A percentile compares a stretch with the other conserved stretches of the same genome.
Evolutionary conservation across 2,888 invertebrate species (phyloP).

Genomic region (Polydesmus complanatus): DNA sequence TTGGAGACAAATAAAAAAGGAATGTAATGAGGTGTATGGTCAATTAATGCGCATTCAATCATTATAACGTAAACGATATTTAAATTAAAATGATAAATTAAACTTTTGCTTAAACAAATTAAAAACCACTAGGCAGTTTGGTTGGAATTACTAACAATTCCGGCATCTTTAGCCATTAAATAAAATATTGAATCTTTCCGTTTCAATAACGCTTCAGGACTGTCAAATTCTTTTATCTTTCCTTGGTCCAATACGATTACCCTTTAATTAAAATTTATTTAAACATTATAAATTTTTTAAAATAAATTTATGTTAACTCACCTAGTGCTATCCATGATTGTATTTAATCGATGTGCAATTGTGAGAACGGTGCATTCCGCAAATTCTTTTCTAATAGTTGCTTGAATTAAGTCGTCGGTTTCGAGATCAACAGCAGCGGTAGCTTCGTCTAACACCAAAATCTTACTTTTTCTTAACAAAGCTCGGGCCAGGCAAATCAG

Average conservation of each 20-base stretch:
- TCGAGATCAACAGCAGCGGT: slow-evolving; percentile 41
- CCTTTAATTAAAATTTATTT: slow-evolving; percentile 36
- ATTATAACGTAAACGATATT: not conserved
- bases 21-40: too few relatives aligned
- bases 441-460: slow-evolving; percentile 41
- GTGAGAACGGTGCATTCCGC: slow-evolving; percentile 75
- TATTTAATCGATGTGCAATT: slow-evolving; percentile 84
- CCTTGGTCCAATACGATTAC: slow-evolving; percentile 59
- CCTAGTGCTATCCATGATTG: slow-evolving; percentile 55
- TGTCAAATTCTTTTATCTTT: slow-evolving; percentile 58
- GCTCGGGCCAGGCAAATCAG: slow-evolving; percentile 37
- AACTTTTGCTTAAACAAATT: not conserved
- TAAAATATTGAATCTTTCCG: slow-evolving; percentile 57
- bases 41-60: too few relatives aligned
- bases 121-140: not conserved
- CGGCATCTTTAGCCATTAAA: slow-evolving; percentile 74
- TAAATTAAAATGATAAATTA: not conserved
- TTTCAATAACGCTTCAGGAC: slow-evolving; percentile 52
- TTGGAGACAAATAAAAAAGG: too few relatives aligned
- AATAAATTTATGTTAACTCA: not conserved
- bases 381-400: slow-evolving; percentile 74
- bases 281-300: not conserved
- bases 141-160: slow-evolving; percentile 38
- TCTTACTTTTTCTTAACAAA: slow-evolving; percentile 33
- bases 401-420: slow-evolving; percentile 43